These are phyloP conservation scores for Andrena chrysosceles DNA, from an alignment of 2,888 invertebrate species.

Conservation along the genomic window DNA sequence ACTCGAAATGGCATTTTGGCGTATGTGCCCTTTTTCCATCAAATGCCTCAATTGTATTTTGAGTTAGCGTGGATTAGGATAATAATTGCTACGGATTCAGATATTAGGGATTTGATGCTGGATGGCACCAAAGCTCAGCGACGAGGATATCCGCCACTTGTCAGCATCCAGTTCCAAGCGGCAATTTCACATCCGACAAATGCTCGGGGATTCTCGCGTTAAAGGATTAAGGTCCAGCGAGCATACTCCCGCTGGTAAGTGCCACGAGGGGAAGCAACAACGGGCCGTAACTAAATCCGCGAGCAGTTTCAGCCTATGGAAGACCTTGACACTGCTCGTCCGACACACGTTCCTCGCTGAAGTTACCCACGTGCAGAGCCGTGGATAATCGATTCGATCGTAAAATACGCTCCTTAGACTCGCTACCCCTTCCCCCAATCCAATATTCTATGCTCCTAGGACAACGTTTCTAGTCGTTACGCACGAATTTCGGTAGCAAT, in stretches of 20 bases:
- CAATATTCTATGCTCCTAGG: neutral
- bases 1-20: too few species aligned
- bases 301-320: constrained; percentile 68
- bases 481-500: neutral
- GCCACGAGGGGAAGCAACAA: constrained; percentile 40
- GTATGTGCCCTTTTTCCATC: too few species aligned
- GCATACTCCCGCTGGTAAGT: constrained; percentile 34
- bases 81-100: too few species aligned
- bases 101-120: too few species aligned
- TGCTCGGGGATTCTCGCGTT: constrained; percentile 26
- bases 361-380: constrained; percentile 77
- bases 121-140: too few species aligned
- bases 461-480: neutral
- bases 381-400: constrained; percentile 81
- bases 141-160: constrained; percentile 26
- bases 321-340: constrained; percentile 76
- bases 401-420: constrained; percentile 80
- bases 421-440: constrained; percentile 25
- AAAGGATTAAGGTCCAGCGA: constrained; percentile 36
- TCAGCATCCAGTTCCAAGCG: constrained; percentile 27
- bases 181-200: constrained; percentile 37
- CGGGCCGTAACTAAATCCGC: constrained; percentile 68
- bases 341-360: constrained; percentile 76
- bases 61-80: too few species aligned
- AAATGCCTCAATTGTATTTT: too few species aligned